Percentiles rank a stretch among this genome's conserved stretches.
Evolutionary conservation across 2,888 invertebrate species (phyloP).

Genomic region (Keiferia lycopersicella): DNA sequence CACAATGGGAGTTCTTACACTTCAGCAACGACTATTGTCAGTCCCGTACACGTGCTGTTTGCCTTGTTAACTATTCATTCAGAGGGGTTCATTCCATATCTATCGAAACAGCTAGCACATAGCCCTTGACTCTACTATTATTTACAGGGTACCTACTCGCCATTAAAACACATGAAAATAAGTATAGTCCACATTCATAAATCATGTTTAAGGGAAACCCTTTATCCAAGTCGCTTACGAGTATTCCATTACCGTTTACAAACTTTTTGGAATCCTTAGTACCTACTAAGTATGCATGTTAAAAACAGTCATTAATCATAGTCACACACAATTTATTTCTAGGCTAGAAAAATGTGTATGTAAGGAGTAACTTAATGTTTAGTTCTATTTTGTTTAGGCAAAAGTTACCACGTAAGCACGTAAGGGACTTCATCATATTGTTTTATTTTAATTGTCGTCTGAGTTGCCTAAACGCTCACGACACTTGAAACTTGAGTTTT

Average conservation of each 20-base stretch:
- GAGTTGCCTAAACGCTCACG: not conserved
- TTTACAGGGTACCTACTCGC: not conserved
- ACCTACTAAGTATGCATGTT: not conserved
- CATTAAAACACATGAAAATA: not conserved
- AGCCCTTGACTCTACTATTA: not conserved
- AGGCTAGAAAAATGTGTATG: not conserved
- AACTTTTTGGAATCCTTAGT: not conserved
- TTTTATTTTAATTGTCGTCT: not conserved
- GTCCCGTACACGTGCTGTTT: constrained; percentile 46
- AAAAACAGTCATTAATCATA: not conserved
- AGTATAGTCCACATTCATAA: not conserved
- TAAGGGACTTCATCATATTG: too few relatives aligned
- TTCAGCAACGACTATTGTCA: constrained; percentile 43
- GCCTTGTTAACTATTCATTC: constrained; percentile 47
- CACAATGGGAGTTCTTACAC: constrained; percentile 46
- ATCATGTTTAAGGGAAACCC: constrained; percentile 1
- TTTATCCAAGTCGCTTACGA: not conserved
- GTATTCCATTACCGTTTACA: constrained; percentile 1
- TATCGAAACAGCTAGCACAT: not conserved
- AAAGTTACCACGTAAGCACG: not conserved
- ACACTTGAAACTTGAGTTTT: too few relatives aligned
- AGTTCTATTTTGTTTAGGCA: too few relatives aligned
- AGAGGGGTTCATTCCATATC: constrained; percentile 27
- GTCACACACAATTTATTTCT: not conserved
- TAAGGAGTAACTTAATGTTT: too few relatives aligned